Percentiles rank a stretch among this genome's conserved stretches.
phyloP scores from a whole-genome alignment of 2,888 invertebrate genomes.

The Euzetes globulus region DNA sequence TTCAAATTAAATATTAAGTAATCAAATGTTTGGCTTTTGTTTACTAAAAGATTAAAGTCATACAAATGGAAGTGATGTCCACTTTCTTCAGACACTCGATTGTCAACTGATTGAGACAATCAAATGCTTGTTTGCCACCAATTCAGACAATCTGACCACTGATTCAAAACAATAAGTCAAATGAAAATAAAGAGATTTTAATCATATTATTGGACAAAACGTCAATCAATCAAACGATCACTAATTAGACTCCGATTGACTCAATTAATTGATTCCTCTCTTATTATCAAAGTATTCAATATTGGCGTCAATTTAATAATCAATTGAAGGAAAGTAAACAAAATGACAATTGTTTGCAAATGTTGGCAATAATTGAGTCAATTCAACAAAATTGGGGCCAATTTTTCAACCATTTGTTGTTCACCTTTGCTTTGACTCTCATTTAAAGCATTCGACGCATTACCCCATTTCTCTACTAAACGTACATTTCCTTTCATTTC shows the following conservation, averaged over 20 bases:
- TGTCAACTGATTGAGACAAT: too few species aligned
- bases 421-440: not conserved
- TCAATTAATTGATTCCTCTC: not conserved
- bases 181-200: not conserved
- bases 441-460: not conserved
- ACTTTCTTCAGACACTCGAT: not conserved
- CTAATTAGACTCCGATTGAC: not conserved
- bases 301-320: not conserved
- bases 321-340: not conserved
- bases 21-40: not conserved
- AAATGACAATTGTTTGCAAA: not conserved
- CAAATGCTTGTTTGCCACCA: too few species aligned
- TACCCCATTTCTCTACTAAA: too few species aligned
- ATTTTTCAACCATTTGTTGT: not conserved
- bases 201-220: not conserved
- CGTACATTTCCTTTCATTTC: too few species aligned
- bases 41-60: not conserved
- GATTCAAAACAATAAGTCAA: not conserved
- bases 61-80: slow-evolving; percentile 1
- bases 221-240: not conserved
- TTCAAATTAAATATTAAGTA: not conserved
- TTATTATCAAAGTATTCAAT: not conserved
- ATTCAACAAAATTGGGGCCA: not conserved
- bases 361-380: not conserved
- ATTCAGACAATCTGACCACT: not conserved